Conservation (phyloP, 2,113 vertebrate species). For the Meles meles region DNA sequence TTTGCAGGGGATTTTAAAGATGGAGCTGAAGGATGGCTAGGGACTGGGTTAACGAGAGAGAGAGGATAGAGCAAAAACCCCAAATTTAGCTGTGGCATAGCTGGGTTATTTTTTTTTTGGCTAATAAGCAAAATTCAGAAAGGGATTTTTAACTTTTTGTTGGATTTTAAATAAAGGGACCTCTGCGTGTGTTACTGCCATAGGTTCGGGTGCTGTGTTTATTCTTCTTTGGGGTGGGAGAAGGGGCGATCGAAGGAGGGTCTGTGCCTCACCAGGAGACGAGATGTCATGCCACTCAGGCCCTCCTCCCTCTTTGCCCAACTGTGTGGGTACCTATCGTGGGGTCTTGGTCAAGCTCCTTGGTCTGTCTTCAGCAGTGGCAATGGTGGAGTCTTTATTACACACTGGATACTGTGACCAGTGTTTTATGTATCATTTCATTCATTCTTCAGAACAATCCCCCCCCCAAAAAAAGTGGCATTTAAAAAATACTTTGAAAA, state of each 20-base stretch:
- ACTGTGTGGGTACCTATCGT: too few species aligned
- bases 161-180: background rate
- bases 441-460: background rate
- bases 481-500: background rate
- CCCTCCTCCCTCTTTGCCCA: background rate
- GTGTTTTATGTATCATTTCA: background rate
- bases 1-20: background rate
- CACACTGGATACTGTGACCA: background rate
- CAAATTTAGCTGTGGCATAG: constrained; percentile 11
- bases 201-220: background rate
- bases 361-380: background rate
- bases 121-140: constrained; percentile 49
- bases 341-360: background rate
- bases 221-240: background rate
- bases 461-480: background rate
- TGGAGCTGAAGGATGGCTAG: background rate
- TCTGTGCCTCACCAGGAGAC: background rate
- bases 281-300: background rate
- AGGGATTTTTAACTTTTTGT: background rate
- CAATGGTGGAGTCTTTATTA: background rate
- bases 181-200: background rate
- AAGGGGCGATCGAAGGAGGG: background rate
- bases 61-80: background rate
- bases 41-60: background rate
- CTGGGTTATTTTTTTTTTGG: constrained; percentile 56